Percentiles rank a stretch among this genome's conserved stretches.
phyloP scores from a whole-genome alignment of 1,140 invertebrate genomes.

The silkworm (Bombyx mori) region ASM3026992v2 NC_085127.1:10250001-10250500 shows the following conservation, averaged over 20 bases:
- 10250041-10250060: too few relatives aligned
- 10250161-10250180: too few relatives aligned
- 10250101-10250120: too few relatives aligned
- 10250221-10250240: constrained; percentile 38
- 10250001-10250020: too few relatives aligned
- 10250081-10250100: too few relatives aligned
- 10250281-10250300: constrained; percentile 20
- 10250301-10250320: constrained; percentile 34
- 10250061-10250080: too few relatives aligned
- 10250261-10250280: constrained; percentile 40
- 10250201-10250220: not conserved
- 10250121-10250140: too few relatives aligned
- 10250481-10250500: constrained; percentile 46
- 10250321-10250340: constrained; percentile 40
- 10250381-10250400: constrained; percentile 42
- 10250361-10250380: constrained; percentile 44
- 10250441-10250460: constrained; percentile 39
- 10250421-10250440: constrained; percentile 27
- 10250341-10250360: constrained; percentile 28
- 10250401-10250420: constrained; percentile 36
- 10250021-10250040: too few relatives aligned
- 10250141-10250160: too few relatives aligned
- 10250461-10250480: constrained; percentile 44
- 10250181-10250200: too few relatives aligned
- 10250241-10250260: constrained; percentile 46